Conservation (phyloP, 2,888 invertebrate genomes). For the Drosophila buzzatii region DNA sequence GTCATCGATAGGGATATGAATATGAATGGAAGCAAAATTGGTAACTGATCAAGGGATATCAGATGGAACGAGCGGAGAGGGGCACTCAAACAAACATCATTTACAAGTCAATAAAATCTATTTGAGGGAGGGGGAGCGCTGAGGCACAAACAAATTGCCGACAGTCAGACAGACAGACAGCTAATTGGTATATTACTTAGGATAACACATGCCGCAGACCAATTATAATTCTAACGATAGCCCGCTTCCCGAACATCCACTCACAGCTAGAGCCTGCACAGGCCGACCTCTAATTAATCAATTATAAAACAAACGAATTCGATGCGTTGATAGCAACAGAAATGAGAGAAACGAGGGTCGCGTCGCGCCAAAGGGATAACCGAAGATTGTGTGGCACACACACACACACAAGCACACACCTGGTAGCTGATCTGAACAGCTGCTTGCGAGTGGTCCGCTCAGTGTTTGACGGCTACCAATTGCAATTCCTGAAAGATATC, state of each 20-base stretch:
- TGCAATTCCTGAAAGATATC: not conserved
- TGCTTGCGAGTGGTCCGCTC: constrained; percentile 24
- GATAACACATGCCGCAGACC: constrained; percentile 82
- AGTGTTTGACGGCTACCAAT: not conserved
- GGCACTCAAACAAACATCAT: constrained; percentile 58
- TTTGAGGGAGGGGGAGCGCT: constrained; percentile 51
- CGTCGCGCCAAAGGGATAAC: constrained; percentile 55
- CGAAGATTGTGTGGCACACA: constrained; percentile 35
- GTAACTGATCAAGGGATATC: constrained; percentile 26
- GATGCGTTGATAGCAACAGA: constrained; percentile 54
- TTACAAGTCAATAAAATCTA: constrained; percentile 80
- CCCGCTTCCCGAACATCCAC: constrained; percentile 20
- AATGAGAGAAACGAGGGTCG: constrained; percentile 9
- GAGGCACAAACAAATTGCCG: constrained; percentile 63
- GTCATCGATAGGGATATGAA: constrained; percentile 20
- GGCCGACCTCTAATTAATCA: constrained; percentile 84
- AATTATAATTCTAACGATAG: constrained; percentile 80
- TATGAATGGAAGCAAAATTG: constrained; percentile 48
- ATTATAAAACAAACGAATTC: constrained; percentile 81
- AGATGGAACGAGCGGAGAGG: constrained; percentile 6
- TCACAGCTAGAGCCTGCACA: constrained; percentile 12
- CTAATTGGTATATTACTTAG: constrained; percentile 73
- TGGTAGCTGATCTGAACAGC: constrained; percentile 32
- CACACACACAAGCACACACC: constrained; percentile 31
- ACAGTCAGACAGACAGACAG: constrained; percentile 37